Evolutionary conservation across 2,113 vertebrate genomes (phyloP).

Genomic region (Plotosus lineatus): DNA sequence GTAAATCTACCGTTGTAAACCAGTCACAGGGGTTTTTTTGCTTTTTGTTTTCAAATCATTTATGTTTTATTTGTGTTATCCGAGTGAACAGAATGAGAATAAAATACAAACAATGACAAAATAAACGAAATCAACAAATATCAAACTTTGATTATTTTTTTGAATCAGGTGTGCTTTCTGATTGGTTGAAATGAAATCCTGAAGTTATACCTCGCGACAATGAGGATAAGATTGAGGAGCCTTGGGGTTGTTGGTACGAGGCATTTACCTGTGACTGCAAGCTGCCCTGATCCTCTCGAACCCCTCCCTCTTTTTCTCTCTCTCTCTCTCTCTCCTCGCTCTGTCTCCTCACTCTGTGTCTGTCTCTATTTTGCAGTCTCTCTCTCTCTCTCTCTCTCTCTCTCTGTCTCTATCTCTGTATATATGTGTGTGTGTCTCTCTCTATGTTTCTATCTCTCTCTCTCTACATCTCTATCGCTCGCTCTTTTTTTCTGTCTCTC

Average conservation of each 20-base stretch:
- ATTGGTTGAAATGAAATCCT: conserved; percentile 6
- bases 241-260: not conserved
- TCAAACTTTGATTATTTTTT: too few relatives aligned
- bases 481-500: not conserved
- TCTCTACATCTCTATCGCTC: not conserved
- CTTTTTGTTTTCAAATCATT: too few relatives aligned
- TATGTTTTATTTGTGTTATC: too few relatives aligned
- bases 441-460: conserved; percentile 3
- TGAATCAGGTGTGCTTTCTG: not conserved
- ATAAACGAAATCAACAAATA: conserved; percentile 38
- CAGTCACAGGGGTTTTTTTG: too few relatives aligned
- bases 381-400: not conserved
- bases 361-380: not conserved
- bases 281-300: not conserved
- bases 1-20: too few relatives aligned
- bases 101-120: too few relatives aligned
- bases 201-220: not conserved
- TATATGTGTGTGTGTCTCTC: too few relatives aligned
- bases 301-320: not conserved
- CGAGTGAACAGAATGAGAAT: conserved; percentile 30
- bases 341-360: too few relatives aligned
- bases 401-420: not conserved
- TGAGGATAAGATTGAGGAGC: not conserved
- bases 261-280: not conserved
- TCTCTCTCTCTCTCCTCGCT: not conserved